Evolutionary conservation across 1,140 invertebrate genomes (phyloP).

Genomic region (Diuraphis noxia): DNA sequence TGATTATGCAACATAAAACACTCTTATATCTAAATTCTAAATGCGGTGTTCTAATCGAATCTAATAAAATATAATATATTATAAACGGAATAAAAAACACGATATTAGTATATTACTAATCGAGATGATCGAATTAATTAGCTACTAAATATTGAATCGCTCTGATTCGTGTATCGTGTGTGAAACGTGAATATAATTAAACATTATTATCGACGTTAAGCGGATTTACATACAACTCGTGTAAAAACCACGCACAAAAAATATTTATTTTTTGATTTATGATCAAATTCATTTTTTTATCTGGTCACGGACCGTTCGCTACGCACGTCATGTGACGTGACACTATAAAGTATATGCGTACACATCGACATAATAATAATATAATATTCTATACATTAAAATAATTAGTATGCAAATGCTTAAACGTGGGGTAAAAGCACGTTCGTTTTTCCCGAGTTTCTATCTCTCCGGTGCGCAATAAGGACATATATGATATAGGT

Average conservation of each 20-base stretch:
- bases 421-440: background rate
- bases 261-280: background rate
- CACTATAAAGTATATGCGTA: background rate
- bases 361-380: background rate
- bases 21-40: background rate
- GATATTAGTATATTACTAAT: background rate
- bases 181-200: background rate
- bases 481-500: background rate
- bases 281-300: background rate
- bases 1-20: background rate
- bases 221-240: background rate
- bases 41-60: no score
- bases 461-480: background rate
- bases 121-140: background rate
- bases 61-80: background rate
- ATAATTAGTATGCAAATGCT: slow-evolving; percentile 22
- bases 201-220: background rate
- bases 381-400: background rate
- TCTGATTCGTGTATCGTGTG: background rate
- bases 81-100: background rate
- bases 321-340: background rate
- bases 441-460: background rate
- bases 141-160: background rate
- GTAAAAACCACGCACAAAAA: background rate
- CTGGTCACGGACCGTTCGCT: background rate